Conservation (phyloP, 1,140 invertebrate genomes). For the Maniola jurtina region DNA sequence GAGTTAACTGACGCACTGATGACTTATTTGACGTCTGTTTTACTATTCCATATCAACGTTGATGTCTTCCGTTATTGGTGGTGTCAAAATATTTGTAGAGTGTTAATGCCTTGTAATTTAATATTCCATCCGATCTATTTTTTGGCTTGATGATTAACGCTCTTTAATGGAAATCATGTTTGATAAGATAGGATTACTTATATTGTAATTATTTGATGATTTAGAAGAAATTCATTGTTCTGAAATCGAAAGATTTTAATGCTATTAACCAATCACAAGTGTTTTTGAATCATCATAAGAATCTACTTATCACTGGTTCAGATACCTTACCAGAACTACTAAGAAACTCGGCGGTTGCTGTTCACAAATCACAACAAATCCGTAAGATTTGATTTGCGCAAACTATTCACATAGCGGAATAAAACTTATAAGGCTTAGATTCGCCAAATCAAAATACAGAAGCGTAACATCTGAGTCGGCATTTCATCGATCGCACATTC, state of each 20-base stretch:
- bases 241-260: too few relatives aligned
- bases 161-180: not conserved
- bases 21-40: conserved; percentile 75
- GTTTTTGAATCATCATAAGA: too few relatives aligned
- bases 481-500: conserved; percentile 46
- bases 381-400: too few relatives aligned
- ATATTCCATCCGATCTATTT: conserved; percentile 16
- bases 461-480: conserved; percentile 15
- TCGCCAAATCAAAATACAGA: not conserved
- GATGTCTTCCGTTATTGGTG: conserved; percentile 43
- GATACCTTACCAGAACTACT: too few relatives aligned
- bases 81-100: conserved; percentile 46
- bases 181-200: not conserved
- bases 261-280: too few relatives aligned
- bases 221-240: too few relatives aligned
- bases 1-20: conserved; percentile 74
- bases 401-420: not conserved
- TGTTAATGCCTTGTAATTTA: conserved; percentile 29
- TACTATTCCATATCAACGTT: conserved; percentile 48
- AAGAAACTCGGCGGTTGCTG: too few relatives aligned
- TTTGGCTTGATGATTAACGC: not conserved
- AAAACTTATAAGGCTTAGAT: not conserved
- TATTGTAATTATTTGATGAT: not conserved
- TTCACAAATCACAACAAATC: too few relatives aligned
- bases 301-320: too few relatives aligned